A percentile compares a stretch with the other conserved stretches of the same genome.
These are phyloP conservation scores for Druon quercuslanigerum DNA, from an alignment of 1,140 invertebrate genomes.

Conservation along the genomic window DNA sequence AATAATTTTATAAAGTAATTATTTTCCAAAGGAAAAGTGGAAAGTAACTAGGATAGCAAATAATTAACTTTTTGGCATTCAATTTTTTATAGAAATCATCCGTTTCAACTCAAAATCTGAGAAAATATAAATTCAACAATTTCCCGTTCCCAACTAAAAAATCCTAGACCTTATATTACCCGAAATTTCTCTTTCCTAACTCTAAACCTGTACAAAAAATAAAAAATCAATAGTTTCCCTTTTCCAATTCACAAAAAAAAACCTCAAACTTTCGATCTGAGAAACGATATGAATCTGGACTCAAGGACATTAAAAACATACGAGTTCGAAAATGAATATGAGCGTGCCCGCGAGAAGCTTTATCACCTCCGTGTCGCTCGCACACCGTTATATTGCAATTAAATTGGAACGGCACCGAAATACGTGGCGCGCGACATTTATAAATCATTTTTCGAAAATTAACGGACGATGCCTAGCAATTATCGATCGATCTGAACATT, in stretches of 20 bases:
- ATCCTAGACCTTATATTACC: no score
- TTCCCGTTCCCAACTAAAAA: no score
- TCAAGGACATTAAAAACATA: background rate
- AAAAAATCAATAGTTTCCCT: background rate
- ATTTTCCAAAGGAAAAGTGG: no score
- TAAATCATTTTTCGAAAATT: slow-evolving; percentile 55
- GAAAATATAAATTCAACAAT: no score
- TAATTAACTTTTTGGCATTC: no score
- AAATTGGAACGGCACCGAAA: slow-evolving; percentile 38
- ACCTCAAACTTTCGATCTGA: background rate
- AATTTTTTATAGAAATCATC: no score
- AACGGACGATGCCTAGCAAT: slow-evolving; percentile 55
- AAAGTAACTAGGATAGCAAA: no score
- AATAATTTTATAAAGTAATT: no score
- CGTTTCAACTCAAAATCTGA: no score
- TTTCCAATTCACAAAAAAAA: background rate
- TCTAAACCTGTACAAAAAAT: background rate
- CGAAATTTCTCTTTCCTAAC: no score
- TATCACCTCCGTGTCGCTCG: slow-evolving; percentile 43
- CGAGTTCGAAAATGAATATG: slow-evolving; percentile 1
- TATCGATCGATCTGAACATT: slow-evolving; percentile 50
- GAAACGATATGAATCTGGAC: slow-evolving; percentile 14
- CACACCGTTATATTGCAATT: slow-evolving; percentile 48
- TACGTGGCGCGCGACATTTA: slow-evolving; percentile 46
- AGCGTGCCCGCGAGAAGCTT: slow-evolving; percentile 29